phyloP scores from a whole-genome alignment of 2,113 vertebrate species.

The Philantomba maxwellii region DNA sequence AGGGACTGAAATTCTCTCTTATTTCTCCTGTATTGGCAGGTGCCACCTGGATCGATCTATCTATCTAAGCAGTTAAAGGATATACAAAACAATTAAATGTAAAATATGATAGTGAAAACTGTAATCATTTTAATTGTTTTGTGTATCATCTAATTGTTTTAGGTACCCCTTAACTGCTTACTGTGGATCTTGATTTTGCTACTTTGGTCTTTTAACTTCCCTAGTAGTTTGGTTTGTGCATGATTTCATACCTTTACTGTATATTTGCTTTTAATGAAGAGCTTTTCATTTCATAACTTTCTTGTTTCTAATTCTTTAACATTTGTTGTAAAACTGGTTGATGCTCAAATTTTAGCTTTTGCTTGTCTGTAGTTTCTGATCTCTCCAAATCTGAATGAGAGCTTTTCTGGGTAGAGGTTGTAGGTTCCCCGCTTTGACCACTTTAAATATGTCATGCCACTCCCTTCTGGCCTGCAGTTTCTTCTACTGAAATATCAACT shows the following conservation, averaged over 20 bases:
- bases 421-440: neutral
- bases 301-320: neutral
- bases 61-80: neutral
- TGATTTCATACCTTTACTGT: neutral
- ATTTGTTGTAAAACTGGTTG: neutral
- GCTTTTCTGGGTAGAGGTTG: neutral
- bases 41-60: neutral
- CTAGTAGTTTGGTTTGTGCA: neutral
- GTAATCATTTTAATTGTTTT: neutral
- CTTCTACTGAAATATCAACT: neutral
- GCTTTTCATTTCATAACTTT: neutral
- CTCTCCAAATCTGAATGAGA: neutral
- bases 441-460: neutral
- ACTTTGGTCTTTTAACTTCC: neutral
- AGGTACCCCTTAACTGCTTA: neutral
- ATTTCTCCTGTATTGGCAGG: neutral
- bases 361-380: neutral
- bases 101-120: neutral
- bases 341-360: neutral
- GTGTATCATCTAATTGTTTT: neutral
- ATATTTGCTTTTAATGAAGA: neutral
- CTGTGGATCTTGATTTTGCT: neutral
- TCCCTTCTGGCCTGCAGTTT: neutral
- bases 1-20: neutral
- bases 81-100: neutral